These are phyloP conservation scores for Sebastes trivittatus DNA, from an alignment of 2,797 vertebrate species.

Conservation along the genomic window DNA sequence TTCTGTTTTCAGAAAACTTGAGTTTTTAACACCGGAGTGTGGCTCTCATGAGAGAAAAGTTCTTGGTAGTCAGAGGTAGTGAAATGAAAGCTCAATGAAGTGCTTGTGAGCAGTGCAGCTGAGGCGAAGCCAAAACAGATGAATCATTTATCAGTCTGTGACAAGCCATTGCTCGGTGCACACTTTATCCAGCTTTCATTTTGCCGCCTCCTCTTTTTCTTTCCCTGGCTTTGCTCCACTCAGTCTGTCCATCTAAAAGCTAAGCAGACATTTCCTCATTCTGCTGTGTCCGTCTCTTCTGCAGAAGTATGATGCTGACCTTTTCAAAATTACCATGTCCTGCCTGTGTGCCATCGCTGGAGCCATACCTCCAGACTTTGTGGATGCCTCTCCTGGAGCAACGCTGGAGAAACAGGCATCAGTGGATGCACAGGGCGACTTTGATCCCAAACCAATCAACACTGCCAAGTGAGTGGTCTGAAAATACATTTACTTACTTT, in stretches of 20 bases:
- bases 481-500: background rate
- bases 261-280: background rate
- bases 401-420: conserved; percentile 92
- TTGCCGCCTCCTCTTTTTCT: background rate
- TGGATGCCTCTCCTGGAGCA: conserved; percentile 88
- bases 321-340: conserved; percentile 94
- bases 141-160: conserved; percentile 72
- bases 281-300: conserved; percentile 22
- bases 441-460: conserved; percentile 95
- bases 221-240: background rate
- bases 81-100: conserved; percentile 47
- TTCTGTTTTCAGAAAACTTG: background rate
- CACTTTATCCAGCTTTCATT: conserved; percentile 22
- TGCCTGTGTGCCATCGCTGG: conserved; percentile 96
- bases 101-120: conserved; percentile 43
- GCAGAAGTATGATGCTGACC: conserved; percentile 95
- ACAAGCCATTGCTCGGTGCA: conserved; percentile 38
- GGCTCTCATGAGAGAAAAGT: conserved; percentile 29
- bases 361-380: conserved; percentile 95
- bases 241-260: background rate
- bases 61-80: conserved; percentile 41
- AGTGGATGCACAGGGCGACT: conserved; percentile 95
- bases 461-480: conserved; percentile 90
- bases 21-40: conserved; percentile 12
- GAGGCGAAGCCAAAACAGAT: conserved; percentile 53